phyloP scores from a whole-genome alignment of 2,113 vertebrate species.

The Dromiciops gliroides region DNA sequence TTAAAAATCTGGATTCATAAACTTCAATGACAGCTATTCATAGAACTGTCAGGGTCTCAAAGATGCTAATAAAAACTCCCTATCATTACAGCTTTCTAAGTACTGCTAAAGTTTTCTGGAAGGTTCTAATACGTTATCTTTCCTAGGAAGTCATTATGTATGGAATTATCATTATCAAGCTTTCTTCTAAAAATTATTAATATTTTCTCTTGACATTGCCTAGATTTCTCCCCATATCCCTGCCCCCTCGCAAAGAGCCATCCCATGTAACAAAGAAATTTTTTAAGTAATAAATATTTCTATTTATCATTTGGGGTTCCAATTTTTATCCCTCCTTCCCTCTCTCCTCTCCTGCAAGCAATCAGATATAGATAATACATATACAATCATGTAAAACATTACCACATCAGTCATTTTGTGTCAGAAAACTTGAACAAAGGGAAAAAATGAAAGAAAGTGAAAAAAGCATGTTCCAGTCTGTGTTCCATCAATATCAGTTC shows the following conservation, averaged over 20 bases:
- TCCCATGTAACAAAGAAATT: not conserved
- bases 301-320: too few relatives aligned
- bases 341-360: too few relatives aligned
- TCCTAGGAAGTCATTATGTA: not conserved
- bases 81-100: slow-evolving; percentile 11
- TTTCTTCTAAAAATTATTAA: slow-evolving; percentile 19
- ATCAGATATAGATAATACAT: too few relatives aligned
- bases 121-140: slow-evolving; percentile 1
- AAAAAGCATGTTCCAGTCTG: too few relatives aligned
- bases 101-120: not conserved
- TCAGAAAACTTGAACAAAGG: too few relatives aligned
- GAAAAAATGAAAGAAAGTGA: too few relatives aligned
- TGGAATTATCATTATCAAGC: not conserved
- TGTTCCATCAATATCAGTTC: too few relatives aligned
- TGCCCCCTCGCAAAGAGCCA: not conserved
- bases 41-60: slow-evolving; percentile 20
- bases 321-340: too few relatives aligned
- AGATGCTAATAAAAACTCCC: slow-evolving; percentile 6
- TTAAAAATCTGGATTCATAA: slow-evolving; percentile 27
- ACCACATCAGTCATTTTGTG: too few relatives aligned
- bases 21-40: not conserved
- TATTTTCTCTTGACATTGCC: not conserved
- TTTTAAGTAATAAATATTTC: too few relatives aligned
- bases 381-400: too few relatives aligned
- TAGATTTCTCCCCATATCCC: not conserved